These are phyloP conservation scores for Lasioglossum figueresi DNA, from an alignment of 2,888 invertebrate genomes.

Conservation along the genomic window DNA sequence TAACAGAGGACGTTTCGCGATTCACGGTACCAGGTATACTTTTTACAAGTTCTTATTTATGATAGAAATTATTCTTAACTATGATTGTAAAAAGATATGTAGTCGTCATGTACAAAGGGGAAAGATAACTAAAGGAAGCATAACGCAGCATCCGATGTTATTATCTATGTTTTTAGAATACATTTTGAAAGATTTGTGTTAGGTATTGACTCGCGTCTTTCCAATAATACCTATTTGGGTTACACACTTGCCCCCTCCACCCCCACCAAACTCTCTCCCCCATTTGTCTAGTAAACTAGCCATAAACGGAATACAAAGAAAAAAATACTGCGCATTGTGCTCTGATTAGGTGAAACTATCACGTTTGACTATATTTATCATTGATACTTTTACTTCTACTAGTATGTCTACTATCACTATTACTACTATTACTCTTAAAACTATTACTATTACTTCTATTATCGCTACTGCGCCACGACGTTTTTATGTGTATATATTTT, in stretches of 20 bases:
- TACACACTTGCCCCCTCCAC: slow-evolving; percentile 48
- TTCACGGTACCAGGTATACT: slow-evolving; percentile 78
- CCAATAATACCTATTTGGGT: slow-evolving; percentile 58
- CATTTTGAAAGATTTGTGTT: slow-evolving; percentile 66
- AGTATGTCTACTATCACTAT: slow-evolving; percentile 69
- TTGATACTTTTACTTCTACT: slow-evolving; percentile 71
- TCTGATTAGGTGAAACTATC: slow-evolving; percentile 61
- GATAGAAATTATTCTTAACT: slow-evolving; percentile 77
- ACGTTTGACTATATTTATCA: slow-evolving; percentile 70
- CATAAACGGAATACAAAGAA: slow-evolving; percentile 59
- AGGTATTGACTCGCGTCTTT: slow-evolving; percentile 69
- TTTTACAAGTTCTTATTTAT: slow-evolving; percentile 83
- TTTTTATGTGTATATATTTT: slow-evolving; percentile 72
- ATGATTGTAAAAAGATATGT: slow-evolving; percentile 70
- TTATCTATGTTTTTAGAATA: slow-evolving; percentile 74
- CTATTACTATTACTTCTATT: slow-evolving; percentile 72
- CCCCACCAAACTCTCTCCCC: slow-evolving; percentile 39
- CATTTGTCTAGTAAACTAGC: slow-evolving; percentile 68
- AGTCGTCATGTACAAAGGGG: slow-evolving; percentile 74
- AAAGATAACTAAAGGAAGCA: slow-evolving; percentile 61
- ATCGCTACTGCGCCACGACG: slow-evolving; percentile 67
- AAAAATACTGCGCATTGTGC: slow-evolving; percentile 60
- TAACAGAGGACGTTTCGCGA: slow-evolving; percentile 74
- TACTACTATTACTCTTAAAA: slow-evolving; percentile 69
- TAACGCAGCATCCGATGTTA: slow-evolving; percentile 70